These are phyloP conservation scores for Macrotis lagotis DNA, from an alignment of 2,113 vertebrate species.

Conservation along the genomic window DNA sequence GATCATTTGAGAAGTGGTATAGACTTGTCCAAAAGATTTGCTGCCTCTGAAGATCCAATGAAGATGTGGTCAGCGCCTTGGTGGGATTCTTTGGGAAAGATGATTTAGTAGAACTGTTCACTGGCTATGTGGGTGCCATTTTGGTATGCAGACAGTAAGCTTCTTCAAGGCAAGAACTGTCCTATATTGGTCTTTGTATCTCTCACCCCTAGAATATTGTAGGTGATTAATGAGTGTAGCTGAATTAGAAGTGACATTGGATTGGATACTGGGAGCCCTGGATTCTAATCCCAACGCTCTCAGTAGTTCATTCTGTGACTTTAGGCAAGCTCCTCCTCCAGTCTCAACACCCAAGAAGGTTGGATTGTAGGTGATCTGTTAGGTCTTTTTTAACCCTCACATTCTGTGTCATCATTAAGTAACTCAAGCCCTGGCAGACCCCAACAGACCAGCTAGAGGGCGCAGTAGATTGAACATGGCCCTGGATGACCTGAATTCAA, in stretches of 20 bases:
- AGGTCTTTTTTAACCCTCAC: background rate
- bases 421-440: background rate
- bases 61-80: too few species aligned
- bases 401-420: background rate
- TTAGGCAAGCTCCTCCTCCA: background rate
- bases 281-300: background rate
- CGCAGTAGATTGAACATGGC: too few species aligned
- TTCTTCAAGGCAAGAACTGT: background rate
- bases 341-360: background rate
- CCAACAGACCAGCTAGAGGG: background rate
- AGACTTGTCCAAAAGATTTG: background rate
- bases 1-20: background rate
- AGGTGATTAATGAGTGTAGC: background rate
- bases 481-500: too few species aligned
- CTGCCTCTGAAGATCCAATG: background rate
- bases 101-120: background rate
- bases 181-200: background rate
- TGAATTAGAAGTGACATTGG: background rate
- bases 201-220: background rate
- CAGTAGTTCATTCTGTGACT: background rate
- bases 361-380: background rate
- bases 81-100: background rate
- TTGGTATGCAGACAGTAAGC: background rate
- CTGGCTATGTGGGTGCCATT: background rate
- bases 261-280: background rate